These are phyloP conservation scores for Rhombomys opimus DNA, from an alignment of 2,113 vertebrate species.

Conservation along the genomic window DNA sequence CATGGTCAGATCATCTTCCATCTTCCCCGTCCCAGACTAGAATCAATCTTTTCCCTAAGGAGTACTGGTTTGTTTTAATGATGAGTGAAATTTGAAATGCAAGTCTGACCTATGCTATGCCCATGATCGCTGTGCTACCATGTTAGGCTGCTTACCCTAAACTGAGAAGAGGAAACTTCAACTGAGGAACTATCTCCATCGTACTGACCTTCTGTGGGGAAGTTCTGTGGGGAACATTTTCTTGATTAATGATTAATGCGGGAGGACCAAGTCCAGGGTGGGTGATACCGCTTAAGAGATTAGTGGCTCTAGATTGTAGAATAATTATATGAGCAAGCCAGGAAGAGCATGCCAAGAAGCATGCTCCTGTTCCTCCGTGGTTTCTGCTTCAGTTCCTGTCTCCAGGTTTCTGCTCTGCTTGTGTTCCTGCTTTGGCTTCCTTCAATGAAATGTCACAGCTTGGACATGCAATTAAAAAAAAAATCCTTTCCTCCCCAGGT, in stretches of 20 bases:
- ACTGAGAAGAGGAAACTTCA: background rate
- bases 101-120: background rate
- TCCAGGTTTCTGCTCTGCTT: background rate
- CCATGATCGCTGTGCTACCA: background rate
- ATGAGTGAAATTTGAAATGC: background rate
- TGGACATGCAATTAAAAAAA: background rate
- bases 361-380: background rate
- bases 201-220: background rate
- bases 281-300: background rate
- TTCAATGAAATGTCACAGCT: background rate
- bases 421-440: background rate
- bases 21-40: background rate
- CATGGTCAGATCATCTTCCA: background rate
- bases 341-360: background rate
- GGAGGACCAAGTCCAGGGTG: too few species aligned
- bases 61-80: background rate
- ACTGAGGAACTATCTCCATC: background rate
- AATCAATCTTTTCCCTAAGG: background rate
- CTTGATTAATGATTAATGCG: background rate
- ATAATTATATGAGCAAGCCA: background rate
- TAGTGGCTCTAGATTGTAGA: background rate
- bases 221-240: background rate
- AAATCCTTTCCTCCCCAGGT: background rate
- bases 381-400: background rate
- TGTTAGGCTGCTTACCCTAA: background rate